Conservation (phyloP, 2,888 invertebrate genomes). For the Steromphala cineraria region DNA sequence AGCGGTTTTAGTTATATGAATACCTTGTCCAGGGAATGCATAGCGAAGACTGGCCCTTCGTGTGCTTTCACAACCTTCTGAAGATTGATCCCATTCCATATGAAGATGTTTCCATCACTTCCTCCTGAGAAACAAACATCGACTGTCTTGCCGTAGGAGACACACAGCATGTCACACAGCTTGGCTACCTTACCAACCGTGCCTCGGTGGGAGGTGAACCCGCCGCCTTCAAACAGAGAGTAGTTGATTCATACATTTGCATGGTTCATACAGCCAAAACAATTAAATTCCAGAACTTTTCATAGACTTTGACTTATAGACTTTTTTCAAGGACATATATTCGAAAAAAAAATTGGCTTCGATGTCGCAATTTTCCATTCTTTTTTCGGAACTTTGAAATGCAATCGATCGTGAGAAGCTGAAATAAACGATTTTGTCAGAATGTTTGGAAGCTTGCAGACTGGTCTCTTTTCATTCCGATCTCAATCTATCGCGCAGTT, state of each 20-base stretch:
- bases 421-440: too few relatives aligned
- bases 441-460: too few relatives aligned
- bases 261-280: background rate
- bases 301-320: too few relatives aligned
- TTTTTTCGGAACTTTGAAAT: too few relatives aligned
- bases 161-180: constrained; percentile 75
- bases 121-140: constrained; percentile 74
- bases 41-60: constrained; percentile 75
- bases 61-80: constrained; percentile 74
- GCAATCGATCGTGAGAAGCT: too few relatives aligned
- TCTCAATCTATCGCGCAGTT: too few relatives aligned
- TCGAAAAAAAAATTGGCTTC: background rate
- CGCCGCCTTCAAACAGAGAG: constrained; percentile 68
- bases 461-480: too few relatives aligned
- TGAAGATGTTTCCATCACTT: constrained; percentile 74
- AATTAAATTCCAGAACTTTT: background rate
- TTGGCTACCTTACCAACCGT: constrained; percentile 74
- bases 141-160: constrained; percentile 71
- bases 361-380: too few relatives aligned
- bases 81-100: constrained; percentile 73
- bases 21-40: constrained; percentile 75
- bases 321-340: background rate
- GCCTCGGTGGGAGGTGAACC: constrained; percentile 75
- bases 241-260: background rate
- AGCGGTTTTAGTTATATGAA: too few relatives aligned